A percentile compares a stretch with the other conserved stretches of the same genome.
These are phyloP conservation scores for Pelochelys cantorii DNA, from an alignment of 2,797 vertebrate species.

Conservation along the genomic window DNA sequence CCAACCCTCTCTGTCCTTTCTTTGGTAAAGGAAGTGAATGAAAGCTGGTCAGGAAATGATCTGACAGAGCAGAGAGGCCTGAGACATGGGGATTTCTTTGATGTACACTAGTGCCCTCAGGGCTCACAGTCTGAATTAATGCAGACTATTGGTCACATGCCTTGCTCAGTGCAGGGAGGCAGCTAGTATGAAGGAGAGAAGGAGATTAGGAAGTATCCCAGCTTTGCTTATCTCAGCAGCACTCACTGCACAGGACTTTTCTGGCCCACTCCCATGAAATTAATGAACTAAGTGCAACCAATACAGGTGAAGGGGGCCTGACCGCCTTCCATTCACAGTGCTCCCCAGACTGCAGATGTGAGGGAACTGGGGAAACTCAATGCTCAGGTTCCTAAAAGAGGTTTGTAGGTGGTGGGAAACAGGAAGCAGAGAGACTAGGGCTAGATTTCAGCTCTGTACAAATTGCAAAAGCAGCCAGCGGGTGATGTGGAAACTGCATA, in stretches of 20 bases:
- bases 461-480: slow-evolving; percentile 51
- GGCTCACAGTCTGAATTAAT: not conserved
- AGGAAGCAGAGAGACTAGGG: slow-evolving; percentile 28
- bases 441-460: slow-evolving; percentile 41
- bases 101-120: not conserved
- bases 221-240: not conserved
- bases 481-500: slow-evolving; percentile 64
- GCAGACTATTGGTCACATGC: not conserved
- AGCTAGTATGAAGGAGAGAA: not conserved
- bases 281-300: not conserved
- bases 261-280: not conserved
- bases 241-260: not conserved
- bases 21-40: not conserved
- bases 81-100: not conserved
- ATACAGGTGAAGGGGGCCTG: not conserved
- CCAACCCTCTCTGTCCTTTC: not conserved
- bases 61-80: not conserved
- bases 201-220: not conserved
- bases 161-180: not conserved
- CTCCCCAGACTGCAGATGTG: not conserved
- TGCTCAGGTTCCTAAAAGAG: not conserved
- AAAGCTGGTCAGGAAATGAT: no score
- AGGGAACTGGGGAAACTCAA: not conserved
- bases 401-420: slow-evolving; percentile 19
- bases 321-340: not conserved